Evolutionary conservation across 2,113 vertebrate genomes (phyloP), one percentile per base, ranked within the genome.

Genomic region (Perca schrenkii): DNA sequence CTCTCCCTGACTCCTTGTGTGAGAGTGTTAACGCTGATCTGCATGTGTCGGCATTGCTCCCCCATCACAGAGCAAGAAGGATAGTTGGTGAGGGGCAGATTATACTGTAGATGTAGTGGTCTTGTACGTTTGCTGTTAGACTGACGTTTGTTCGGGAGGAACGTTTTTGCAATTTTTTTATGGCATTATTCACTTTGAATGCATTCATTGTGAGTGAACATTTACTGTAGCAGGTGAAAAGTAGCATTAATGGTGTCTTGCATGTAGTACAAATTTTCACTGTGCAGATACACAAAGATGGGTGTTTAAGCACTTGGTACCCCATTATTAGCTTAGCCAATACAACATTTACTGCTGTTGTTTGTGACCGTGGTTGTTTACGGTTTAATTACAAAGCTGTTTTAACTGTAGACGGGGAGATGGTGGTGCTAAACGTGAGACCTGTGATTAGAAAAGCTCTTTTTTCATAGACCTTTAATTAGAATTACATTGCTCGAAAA

Each of bases 401-500:
- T 63, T 56, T 19, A 0, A 1, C 8, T 66, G 87, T 25, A 43
- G 61, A 63, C 0, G 11, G 40, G 40, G 60, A 58, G 60, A 77
- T 49, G n/a, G 31, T 62, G 4, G 74, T 31, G 58, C 72, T 66
- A 3, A 90, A 84, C 7, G 8, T 8, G 28, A 78, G 60, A 75
- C 40, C 74, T 71, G 73, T 70, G 67, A 81, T 90, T 84, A 82
- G 19, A 78, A 58, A 77, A 2, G 57, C 40, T 64, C 34, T 8
- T 86, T 34, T 82, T 50, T 17, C 50, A 65, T 22, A 77, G 2
- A 70, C 34, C 47, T 76, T 80, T 79, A 53, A 86, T 84, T 69
- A 28, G 46, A 74, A 31, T 60, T 53, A 54, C 46, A 17, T 25
- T 46, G 67, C 49, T 17, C 49, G 56, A 31, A 69, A 75, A 68